Percentiles rank a stretch among this genome's conserved stretches.
Evolutionary conservation across 2,113 vertebrate genomes (phyloP).

Genomic region (Gallinago jamesoni): DNA sequence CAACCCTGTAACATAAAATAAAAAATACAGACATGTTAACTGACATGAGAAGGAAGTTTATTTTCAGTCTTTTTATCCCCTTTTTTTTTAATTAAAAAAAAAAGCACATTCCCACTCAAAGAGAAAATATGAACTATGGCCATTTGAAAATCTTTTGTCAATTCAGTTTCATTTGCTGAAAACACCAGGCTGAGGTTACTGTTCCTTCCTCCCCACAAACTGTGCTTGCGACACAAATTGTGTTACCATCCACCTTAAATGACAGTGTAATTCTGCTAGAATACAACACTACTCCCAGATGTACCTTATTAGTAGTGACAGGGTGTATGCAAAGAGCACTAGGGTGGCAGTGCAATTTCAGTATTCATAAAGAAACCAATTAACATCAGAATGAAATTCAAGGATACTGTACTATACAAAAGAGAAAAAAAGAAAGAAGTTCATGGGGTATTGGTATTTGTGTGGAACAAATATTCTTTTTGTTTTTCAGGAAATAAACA

Average conservation of each 20-base stretch:
- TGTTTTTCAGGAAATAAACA: background rate
- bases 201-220: background rate
- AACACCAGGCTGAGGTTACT: background rate
- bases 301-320: background rate
- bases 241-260: background rate
- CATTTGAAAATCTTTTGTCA: background rate
- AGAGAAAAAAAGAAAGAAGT: background rate
- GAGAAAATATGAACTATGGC: background rate
- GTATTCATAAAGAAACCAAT: conserved; percentile 11
- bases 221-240: background rate
- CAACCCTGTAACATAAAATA: background rate
- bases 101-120: background rate
- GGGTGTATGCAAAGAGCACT: background rate
- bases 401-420: background rate
- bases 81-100: background rate
- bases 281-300: background rate
- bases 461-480: background rate
- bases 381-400: conserved; percentile 16
- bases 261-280: background rate
- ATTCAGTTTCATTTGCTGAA: background rate
- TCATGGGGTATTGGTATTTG: background rate
- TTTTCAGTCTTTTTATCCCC: background rate
- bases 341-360: background rate
- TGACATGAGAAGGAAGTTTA: background rate
- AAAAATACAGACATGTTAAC: background rate